Evolutionary conservation across 2,113 vertebrate species (phyloP).

Genomic region (Prionailurus viverrinus): DNA sequence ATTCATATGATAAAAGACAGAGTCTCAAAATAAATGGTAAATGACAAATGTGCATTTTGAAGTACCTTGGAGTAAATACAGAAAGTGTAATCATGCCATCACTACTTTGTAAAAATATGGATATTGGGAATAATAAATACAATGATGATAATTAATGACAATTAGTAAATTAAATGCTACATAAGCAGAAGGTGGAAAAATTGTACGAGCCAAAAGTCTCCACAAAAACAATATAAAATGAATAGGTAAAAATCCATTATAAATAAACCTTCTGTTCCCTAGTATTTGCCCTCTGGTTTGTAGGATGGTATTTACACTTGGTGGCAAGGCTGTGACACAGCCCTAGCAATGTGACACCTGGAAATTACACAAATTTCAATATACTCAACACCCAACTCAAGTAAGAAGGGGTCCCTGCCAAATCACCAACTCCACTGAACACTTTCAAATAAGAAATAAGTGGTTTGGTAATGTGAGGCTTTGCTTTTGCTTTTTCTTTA

Average conservation of each 20-base stretch:
- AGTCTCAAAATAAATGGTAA: neutral
- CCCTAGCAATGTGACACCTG: neutral
- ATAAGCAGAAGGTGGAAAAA: neutral
- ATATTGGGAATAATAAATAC: constrained; percentile 5
- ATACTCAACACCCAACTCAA: neutral
- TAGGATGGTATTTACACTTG: neutral
- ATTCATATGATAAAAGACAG: neutral
- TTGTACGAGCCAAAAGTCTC: neutral
- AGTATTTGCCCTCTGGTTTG: neutral
- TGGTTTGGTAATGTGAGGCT: neutral
- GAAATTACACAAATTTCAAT: neutral
- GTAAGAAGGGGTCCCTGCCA: neutral
- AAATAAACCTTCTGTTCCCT: neutral
- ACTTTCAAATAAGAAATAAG: constrained; percentile 26
- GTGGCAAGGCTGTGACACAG: neutral
- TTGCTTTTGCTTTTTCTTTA: constrained; percentile 45
- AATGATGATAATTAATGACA: constrained; percentile 18
- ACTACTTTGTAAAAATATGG: constrained; percentile 29
- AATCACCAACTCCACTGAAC: constrained; percentile 24
- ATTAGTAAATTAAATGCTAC: neutral
- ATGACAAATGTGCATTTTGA: constrained; percentile 6
- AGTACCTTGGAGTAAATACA: neutral
- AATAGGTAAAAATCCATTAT: neutral
- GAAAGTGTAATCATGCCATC: constrained; percentile 4
- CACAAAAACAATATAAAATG: neutral